Evolutionary conservation across 2,888 invertebrate species (phyloP), one percentile per base, ranked within the genome.

Genomic region (Entomobrya proxima): DNA sequence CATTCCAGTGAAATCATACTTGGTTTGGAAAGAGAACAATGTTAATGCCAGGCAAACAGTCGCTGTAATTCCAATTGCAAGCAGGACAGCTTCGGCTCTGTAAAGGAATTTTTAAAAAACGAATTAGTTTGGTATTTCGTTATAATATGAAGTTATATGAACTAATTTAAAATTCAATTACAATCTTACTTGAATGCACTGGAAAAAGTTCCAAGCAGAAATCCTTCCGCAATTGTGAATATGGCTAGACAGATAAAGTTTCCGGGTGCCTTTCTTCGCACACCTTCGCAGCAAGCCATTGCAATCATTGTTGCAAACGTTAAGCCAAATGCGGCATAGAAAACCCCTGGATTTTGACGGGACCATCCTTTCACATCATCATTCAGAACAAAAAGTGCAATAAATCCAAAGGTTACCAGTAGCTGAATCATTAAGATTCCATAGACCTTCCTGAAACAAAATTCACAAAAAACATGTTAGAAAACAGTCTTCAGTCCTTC

Each of bases 11-110:
- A 97, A 97, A 92, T 97, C 97, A 92, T 94, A 95, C 92, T 96
- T 97, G 0, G 98, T 98, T 92, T 98, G 98, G 92, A 98, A 95
- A 4, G 98, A 97, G 92, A 98, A 98, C 74, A 98, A 90, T 0
- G 98, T 98, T 83, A 98, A 93, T 0, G 95, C 96, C 13, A 98
- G 92, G 88, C 96, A 96, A 30, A 98, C 95, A 0, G 94, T 95
- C 13, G 96, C 95, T 13, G 97, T 97, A 79, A 98, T 95, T 1
- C 97, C 97, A n/a, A 96, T 96, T 0, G 98, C 98, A 93, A 88
- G 77, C n/a, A 88, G 69, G 27, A 88, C 88, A 9, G 89, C 30
- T 11, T 88, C 76, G 6, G 86, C 81, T 15, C 93, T 89, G 92
- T 9, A 55, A 58, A 98, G 95, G 92, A 69, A 40, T 24, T 21